A percentile compares a stretch with the other conserved stretches of the same genome.
phyloP scores from a whole-genome alignment of 2,888 invertebrate species.

The Nebria salina region DNA sequence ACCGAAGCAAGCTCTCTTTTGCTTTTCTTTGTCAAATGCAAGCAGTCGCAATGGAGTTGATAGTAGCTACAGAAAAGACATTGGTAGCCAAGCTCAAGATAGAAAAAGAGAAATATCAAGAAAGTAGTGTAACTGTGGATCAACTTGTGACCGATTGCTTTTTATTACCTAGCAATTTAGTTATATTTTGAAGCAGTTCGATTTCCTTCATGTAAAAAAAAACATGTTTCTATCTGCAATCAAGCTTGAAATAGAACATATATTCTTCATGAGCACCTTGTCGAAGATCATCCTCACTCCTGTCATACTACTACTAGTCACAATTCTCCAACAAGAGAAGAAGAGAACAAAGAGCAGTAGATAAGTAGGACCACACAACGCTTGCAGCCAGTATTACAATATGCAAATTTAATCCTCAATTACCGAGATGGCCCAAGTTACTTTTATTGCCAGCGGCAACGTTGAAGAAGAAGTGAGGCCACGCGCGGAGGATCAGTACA shows the following conservation, averaged over 20 bases:
- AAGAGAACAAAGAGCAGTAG: constrained; percentile 36
- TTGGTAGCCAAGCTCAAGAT: background rate
- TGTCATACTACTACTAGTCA: constrained; percentile 2
- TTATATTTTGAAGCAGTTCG: too few species aligned
- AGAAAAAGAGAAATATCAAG: background rate
- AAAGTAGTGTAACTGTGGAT: background rate
- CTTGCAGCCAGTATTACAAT: constrained; percentile 49
- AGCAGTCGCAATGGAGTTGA: background rate
- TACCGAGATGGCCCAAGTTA: constrained; percentile 52
- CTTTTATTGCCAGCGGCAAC: constrained; percentile 50
- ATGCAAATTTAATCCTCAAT: constrained; percentile 54
- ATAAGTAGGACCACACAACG: constrained; percentile 31
- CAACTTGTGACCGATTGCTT: background rate
- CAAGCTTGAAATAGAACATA: background rate
- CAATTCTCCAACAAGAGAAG: constrained; percentile 29
- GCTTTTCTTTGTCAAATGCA: constrained; percentile 10
- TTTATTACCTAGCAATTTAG: background rate
- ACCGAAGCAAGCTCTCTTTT: background rate
- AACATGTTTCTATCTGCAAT: too few species aligned
- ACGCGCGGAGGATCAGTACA: constrained; percentile 1
- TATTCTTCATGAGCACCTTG: background rate
- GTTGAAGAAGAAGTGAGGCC: constrained; percentile 4
- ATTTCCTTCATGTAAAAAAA: too few species aligned
- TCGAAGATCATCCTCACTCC: background rate
- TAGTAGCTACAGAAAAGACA: background rate